Conservation (phyloP, 2,113 vertebrate genomes). For the Podiceps cristatus region DNA sequence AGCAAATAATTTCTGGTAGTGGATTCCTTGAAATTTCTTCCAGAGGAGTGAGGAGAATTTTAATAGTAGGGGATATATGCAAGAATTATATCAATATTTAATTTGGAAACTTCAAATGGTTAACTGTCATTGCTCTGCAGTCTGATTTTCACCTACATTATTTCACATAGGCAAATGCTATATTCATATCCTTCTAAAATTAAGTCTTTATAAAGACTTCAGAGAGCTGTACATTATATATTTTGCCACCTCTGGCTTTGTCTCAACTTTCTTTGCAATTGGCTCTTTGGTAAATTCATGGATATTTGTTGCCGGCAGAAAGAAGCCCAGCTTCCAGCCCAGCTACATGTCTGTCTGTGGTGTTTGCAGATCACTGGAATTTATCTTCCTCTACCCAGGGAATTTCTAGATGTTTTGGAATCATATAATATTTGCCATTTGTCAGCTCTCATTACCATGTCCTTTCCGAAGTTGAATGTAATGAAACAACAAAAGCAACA, state of each 20-base stretch:
- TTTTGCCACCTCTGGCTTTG: not conserved
- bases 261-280: not conserved
- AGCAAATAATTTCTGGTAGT: not conserved
- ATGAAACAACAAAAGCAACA: not conserved
- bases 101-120: not conserved
- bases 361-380: not conserved
- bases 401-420: not conserved
- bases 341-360: not conserved
- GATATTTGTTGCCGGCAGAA: not conserved
- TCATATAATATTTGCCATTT: not conserved
- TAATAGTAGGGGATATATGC: not conserved
- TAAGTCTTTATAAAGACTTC: not conserved
- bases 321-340: not conserved
- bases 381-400: not conserved
- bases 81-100: not conserved
- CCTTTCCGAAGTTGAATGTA: not conserved
- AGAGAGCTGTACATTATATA: not conserved
- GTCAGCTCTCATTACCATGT: not conserved
- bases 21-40: not conserved
- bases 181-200: not conserved
- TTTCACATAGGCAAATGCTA: not conserved
- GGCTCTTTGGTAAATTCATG: not conserved
- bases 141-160: not conserved
- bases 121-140: not conserved
- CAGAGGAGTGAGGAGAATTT: not conserved